These are phyloP conservation scores for Chydorus sphaericus DNA, from an alignment of 2,888 invertebrate genomes.

Conservation along the genomic window DNA sequence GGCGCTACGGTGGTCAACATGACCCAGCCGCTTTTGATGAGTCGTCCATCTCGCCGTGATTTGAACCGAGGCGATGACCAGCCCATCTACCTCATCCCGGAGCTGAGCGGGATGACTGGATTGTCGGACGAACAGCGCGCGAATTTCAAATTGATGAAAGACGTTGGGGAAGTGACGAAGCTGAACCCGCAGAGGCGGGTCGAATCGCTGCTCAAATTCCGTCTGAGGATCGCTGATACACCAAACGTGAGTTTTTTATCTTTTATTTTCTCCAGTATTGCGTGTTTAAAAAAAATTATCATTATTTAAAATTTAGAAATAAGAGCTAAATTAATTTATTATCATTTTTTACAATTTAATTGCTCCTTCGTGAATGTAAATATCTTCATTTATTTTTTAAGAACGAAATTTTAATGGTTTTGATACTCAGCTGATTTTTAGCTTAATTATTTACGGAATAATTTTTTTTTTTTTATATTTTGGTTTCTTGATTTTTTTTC, in stretches of 20 bases:
- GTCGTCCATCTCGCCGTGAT: slow-evolving; percentile 43
- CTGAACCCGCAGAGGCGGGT: slow-evolving; percentile 52
- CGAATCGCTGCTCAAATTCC: slow-evolving; percentile 48
- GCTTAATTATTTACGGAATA: no score
- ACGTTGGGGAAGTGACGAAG: slow-evolving; percentile 56
- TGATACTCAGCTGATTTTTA: no score
- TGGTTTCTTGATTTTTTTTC: no score
- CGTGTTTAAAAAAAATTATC: no score
- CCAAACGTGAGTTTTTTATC: slow-evolving; percentile 18
- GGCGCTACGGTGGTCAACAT: slow-evolving; percentile 43
- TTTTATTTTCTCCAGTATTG: no score
- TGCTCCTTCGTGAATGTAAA: no score
- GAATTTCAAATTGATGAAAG: slow-evolving; percentile 48
- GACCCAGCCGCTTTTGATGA: slow-evolving; percentile 65
- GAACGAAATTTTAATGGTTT: no score
- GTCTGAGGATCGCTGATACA: slow-evolving; percentile 40
- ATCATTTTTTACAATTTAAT: neutral
- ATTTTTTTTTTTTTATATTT: no score
- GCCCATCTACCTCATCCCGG: slow-evolving; percentile 60
- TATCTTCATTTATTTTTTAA: no score
- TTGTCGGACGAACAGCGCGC: slow-evolving; percentile 39
- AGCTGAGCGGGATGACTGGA: slow-evolving; percentile 72
- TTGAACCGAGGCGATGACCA: slow-evolving; percentile 53
- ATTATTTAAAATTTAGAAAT: no score
- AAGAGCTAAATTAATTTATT: neutral